Evolutionary conservation across 30 jellyfish, hydroid and myxozoan genomes (phyloP).

Genomic region (Sanderia malayensis): DNA sequence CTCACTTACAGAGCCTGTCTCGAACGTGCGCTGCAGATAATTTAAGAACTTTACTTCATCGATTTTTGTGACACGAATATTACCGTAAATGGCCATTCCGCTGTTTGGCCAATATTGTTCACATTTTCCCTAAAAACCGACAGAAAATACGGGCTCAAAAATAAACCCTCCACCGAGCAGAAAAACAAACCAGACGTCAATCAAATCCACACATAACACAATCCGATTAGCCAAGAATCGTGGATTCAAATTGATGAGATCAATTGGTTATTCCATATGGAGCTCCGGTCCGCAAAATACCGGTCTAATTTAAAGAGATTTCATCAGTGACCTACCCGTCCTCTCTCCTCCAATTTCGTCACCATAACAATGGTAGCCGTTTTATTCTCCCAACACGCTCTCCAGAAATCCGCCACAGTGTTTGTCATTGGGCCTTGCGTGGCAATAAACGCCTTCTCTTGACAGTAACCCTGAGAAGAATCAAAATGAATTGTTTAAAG

Average conservation of each 20-base stretch:
- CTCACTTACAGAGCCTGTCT: constrained; percentile 8
- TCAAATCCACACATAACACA: too few relatives aligned
- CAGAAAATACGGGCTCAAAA: too few relatives aligned
- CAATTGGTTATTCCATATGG: too few relatives aligned
- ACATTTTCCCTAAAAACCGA: constrained; percentile 92
- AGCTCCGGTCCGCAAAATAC: too few relatives aligned
- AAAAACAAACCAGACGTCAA: too few relatives aligned
- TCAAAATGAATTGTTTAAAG: too few relatives aligned
- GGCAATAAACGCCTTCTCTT: constrained; percentile 92
- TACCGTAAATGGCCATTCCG: constrained; percentile 79
- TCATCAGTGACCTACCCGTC: constrained; percentile 92
- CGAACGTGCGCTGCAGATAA: constrained; percentile 83
- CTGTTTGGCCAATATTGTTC: constrained; percentile 95
- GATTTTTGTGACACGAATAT: constrained; percentile 53
- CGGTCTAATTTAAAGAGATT: too few relatives aligned
- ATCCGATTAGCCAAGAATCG: too few relatives aligned
- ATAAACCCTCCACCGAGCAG: too few relatives aligned
- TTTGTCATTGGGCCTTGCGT: constrained; percentile 94
- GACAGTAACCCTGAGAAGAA: constrained; percentile 90
- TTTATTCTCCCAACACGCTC: constrained; percentile 96
- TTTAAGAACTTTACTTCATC: constrained; percentile 67
- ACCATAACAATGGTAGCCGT: constrained; percentile 89
- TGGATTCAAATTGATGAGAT: too few relatives aligned
- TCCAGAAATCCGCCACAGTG: constrained; percentile 95
- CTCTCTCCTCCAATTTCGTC: constrained; percentile 96